Evolutionary conservation across 2,113 vertebrate genomes (phyloP), one percentile per base, ranked within the genome.

Genomic region (Aviceda subcristata): DNA sequence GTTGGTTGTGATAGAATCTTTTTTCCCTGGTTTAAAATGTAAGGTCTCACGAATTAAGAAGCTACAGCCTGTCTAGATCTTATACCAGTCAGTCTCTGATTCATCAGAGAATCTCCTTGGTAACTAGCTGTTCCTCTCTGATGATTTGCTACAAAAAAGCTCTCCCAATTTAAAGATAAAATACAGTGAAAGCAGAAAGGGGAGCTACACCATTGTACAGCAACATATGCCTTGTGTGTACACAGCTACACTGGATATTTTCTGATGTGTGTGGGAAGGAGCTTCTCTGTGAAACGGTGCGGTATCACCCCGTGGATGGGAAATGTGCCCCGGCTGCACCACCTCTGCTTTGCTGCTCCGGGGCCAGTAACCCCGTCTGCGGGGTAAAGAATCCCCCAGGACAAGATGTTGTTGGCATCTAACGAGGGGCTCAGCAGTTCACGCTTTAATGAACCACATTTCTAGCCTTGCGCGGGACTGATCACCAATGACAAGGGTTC

Each of bases 91-190:
- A 79, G 76, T 97, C 64, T 97, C 95, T 96, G 97, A 98, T 96
- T 97, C 96, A 97, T 96, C 90, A 90, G 94, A 79, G 86, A 92
- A 88, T 97, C 94, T 98, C 95, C 96, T 98, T 98, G 97, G 97
- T 96, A 98, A 97, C 97, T 97, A 94, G 94, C 82, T 89, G 96
- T 96, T 97, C 68, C 92, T 98, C 88, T 97, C 95, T 96, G 94
- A 81, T 97, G 89, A 97, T 97, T 94, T 96, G 84, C 97, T 97
- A 94, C 86, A 94, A 90, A 94, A 97, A 97, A 95, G 34, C 92
- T 98, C 92, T 98, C 94, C 79, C 36, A 94, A 95, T 96, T 97
- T 97, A 97, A 97, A 97, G 92, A 96, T 95, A 96, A 97, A 97
- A 97, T 86, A 95, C 83, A 86, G 90, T 7, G 57, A 78, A 75